These are phyloP conservation scores for Pachliopta kotzebuea DNA, from an alignment of 2,888 invertebrate genomes.

Conservation along the genomic window DNA sequence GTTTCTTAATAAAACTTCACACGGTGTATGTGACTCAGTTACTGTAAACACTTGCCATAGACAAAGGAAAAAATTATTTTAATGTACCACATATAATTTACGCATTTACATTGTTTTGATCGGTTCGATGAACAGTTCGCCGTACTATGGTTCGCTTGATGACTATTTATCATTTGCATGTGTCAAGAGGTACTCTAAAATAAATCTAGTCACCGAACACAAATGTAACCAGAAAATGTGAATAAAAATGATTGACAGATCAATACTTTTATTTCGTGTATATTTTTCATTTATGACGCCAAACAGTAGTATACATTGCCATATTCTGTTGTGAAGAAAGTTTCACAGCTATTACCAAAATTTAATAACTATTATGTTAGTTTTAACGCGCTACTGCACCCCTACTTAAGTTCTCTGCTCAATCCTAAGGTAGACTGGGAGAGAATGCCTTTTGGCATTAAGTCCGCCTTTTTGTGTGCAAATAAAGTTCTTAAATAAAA, in stretches of 20 bases:
- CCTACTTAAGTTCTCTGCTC: too few relatives aligned
- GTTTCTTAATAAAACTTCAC: slow-evolving; percentile 10
- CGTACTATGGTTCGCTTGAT: neutral
- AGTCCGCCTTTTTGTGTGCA: too few relatives aligned
- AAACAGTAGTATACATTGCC: too few relatives aligned
- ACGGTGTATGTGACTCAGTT: slow-evolving; percentile 12
- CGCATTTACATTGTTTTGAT: slow-evolving; percentile 9
- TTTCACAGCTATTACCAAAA: too few relatives aligned
- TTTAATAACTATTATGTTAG: too few relatives aligned
- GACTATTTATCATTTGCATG: slow-evolving; percentile 25
- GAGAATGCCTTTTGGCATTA: too few relatives aligned
- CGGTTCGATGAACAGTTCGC: slow-evolving; percentile 4
- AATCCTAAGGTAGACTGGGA: too few relatives aligned
- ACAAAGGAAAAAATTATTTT: slow-evolving; percentile 34
- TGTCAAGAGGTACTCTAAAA: slow-evolving; percentile 44
- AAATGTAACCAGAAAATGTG: slow-evolving; percentile 43
- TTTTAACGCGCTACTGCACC: too few relatives aligned
- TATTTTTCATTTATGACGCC: neutral
- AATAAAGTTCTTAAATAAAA: too few relatives aligned
- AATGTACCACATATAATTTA: neutral
- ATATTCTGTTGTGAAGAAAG: too few relatives aligned
- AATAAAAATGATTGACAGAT: slow-evolving; percentile 44
- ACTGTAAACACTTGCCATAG: slow-evolving; percentile 49
- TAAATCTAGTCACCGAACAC: slow-evolving; percentile 55
- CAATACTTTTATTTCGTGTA: slow-evolving; percentile 37